Base-by-base conservation (phyloP, 2,888 invertebrate species). In the Eilema depressum region DNA sequence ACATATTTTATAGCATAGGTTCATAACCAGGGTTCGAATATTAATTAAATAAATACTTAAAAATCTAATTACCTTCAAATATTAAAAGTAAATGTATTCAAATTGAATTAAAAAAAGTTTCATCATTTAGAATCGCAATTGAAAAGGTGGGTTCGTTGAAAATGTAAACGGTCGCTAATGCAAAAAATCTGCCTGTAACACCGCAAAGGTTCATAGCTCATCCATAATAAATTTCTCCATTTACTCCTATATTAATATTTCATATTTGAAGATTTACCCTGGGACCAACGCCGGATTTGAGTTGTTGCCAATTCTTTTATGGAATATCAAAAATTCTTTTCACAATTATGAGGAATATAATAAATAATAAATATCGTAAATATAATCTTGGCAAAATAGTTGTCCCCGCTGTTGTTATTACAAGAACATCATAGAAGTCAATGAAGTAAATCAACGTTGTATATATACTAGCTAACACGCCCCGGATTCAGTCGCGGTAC, bases 221-320 rank as follows among this genome's bases (percentile, higher is more conserved):
- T 79, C 73, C 80, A 81, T 83, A 81, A 81, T 81, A 82, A 78
- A 83, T 77, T 78, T 74, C 71, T 66, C 74, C 76, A 79, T 80
- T 80, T 80, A 82, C 73, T 69, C 73, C 71, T 71, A 66, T 76
- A 76, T 83, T 78, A 81, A 81, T 81, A 80, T 80, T 82, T 73
- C 76, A 83, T 68, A 76, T 78, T 74, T 71, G 74, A 76, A 77
- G 78, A 78, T 82, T 83, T 81, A 78, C 77, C 81, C 71, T 66
- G 80, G 79, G 81, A 82, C 76, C 71, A 30, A 66, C 59, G 76
- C 69, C 75, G 76, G 74, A 76, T 82, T 78, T 80, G 83, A 83
- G 76, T 75, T 75, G 78, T 71, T 75, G 72, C 75, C 74, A 70
- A 75, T 71, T 75, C 75, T 80, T 78, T 78, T 70, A 75, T 80